Evolutionary conservation across 2,888 invertebrate species (phyloP), one percentile per base, ranked within the genome.

Genomic region (Rosalia funebris): DNA sequence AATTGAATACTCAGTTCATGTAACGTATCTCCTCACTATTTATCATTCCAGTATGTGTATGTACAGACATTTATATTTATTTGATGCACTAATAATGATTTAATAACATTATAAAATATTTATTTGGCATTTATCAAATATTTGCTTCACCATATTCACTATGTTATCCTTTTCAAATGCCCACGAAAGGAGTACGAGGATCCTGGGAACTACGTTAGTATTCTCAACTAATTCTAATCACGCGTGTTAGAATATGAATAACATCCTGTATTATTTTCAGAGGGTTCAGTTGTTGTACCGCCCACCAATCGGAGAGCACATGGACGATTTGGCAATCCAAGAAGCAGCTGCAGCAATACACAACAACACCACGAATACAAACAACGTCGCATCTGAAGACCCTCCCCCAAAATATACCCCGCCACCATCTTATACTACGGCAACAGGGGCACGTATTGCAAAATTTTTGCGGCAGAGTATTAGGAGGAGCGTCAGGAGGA

Each of bases 331-430:
- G 7, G 79, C 81, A 1, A 79, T 72, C 1, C 75, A 77, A 37
- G 78, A 78, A 60, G 73, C 75, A 7, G 69, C 74, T 11, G 70
- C 74, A 12, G 69, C 76, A 10, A 64, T 76, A n/a, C 61, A 73
- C 15, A 72, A 66, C 15, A 66, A 66, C 36, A 67, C 69, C 16
- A 59, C 72, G 20, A 66, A 67, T 32, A 52, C 75, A 44, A 44
- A 61, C 1, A 57, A 46, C 12, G 34, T 62, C 17, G 78, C 82
- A 7, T 78, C 82, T 39, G 87, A 88, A 73, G 94, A 94, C 83
- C 93, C 93, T 1, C 95, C 95, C 1, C 95, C 95, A 47, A 95
- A 95, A 80, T 95, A 96, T 82, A 95, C 95, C 0, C 95, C 96
- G 0, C 96, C 96, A 1, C 95, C 95, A 0, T 93, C 93, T 0